Conservation (phyloP, 2,113 vertebrate genomes). For the Tetraodon nigroviridis region DNA sequence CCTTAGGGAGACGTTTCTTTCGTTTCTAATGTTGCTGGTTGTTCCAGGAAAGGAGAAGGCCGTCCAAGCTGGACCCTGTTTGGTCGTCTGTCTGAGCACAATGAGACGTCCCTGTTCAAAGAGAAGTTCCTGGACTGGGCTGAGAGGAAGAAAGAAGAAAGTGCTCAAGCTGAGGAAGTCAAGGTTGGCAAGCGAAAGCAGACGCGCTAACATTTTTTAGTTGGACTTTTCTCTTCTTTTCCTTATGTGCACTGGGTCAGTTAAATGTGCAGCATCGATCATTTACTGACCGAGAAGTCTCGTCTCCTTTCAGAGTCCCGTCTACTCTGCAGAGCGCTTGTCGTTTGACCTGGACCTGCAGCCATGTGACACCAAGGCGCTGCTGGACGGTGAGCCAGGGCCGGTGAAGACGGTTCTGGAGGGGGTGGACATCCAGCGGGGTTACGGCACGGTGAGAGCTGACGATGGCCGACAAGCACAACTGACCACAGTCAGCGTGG, state of each 20-base stretch:
- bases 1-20: neutral
- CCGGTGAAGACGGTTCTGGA: conserved; percentile 63
- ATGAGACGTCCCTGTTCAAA: conserved; percentile 78
- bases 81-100: conserved; percentile 78
- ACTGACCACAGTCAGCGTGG: conserved; percentile 67
- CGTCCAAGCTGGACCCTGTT: conserved; percentile 77
- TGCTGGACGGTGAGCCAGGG: conserved; percentile 58
- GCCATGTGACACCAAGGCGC: conserved; percentile 62
- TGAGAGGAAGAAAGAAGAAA: conserved; percentile 71
- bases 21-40: too few species aligned
- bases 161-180: conserved; percentile 55
- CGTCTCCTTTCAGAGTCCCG: conserved; percentile 58
- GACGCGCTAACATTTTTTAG: too few species aligned
- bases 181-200: conserved; percentile 54
- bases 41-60: conserved; percentile 68
- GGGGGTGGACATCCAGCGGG: conserved; percentile 75
- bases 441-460: conserved; percentile 66
- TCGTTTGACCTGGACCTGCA: conserved; percentile 66
- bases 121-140: conserved; percentile 83
- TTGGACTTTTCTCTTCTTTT: too few species aligned
- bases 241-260: too few species aligned
- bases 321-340: conserved; percentile 29
- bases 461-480: conserved; percentile 74
- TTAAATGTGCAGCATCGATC: too few species aligned
- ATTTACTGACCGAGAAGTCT: neutral